Base-by-base conservation (phyloP, 2,113 vertebrate species). In the Columbina picui region DNA sequence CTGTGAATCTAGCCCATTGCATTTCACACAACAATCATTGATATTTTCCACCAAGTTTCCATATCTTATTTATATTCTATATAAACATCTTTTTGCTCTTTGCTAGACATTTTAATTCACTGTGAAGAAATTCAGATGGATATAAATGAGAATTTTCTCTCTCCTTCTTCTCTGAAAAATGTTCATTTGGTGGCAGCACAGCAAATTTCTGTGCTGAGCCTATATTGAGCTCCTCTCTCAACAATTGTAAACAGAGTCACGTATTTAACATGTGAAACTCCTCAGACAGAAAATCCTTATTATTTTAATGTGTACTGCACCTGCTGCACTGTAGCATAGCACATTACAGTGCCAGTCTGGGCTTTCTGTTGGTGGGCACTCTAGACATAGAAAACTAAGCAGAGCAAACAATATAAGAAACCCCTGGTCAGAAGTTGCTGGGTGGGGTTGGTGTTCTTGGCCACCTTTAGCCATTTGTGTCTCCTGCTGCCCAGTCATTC, bases 391-490 rank as follows among this genome's bases (percentile, higher is more conserved):
- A 49, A 91, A 65, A 56, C 5, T 1, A 2, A 17, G 11, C 86
- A 70, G 3, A 74, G 3, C 4, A 83, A 85, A 87, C 7, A 71
- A 19, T 13, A 29, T 16, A 20, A 11, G 27, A 68, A 52, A 55
- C 2, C 0, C 1, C 8, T 38, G 27, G 6, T 21, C 49, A 71
- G 23, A 14, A 36, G 5, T 9, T 65, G 1, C 36, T n/a, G 21
- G 10, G 14, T 65, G 29, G 11, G 5, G 6, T 4, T 43, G 41
- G 2, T 63, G 16, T 22, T 67, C 60, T 92, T 55, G 19, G 15
- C 22, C 36, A n/a, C n/a, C 14, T 36, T 86, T 56, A 65, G 12
- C 14, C 29, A 45, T 22, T 36, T 56, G 26, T 36, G 47, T 27
- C 27, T 82, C 29, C 59, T 64, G 57, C 57, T 80, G 29, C 22